Base-by-base conservation (phyloP, 2,113 vertebrate genomes). In the Platichthys flesus region DNA sequence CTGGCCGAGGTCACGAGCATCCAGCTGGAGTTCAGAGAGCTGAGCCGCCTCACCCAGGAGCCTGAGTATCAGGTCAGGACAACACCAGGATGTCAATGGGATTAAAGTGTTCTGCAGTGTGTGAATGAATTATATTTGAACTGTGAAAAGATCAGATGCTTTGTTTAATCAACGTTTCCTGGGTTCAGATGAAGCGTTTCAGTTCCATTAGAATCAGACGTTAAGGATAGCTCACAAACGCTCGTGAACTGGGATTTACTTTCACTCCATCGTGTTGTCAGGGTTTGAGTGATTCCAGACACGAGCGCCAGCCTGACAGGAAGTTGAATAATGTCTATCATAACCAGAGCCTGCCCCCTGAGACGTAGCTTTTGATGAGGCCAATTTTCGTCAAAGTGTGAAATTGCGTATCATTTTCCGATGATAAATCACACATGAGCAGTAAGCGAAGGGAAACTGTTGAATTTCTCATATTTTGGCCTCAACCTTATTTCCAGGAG, bases 1-100 rank as follows among this genome's bases (percentile, higher is more conserved):
- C 95, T 99, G 74, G 97, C 98, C 0, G 98, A 99, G 90, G 97
- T 99, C 83, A 98, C 98, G 0, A 98, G 96, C 86, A 96, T 99
- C 49, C 98, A 99, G 93, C 86, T 99, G 85, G 98, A 99, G 79
- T 99, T 99, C 60, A 92, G 98, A 28, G 97, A 99, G 92, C 96
- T 99, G 14, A 96, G 96, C 3, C 96, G 93, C 2, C 94, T 99
- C 78, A 99, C 97, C 0, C 95, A 96, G 56, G 93, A 94, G 18
- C 92, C 92, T 1, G 95, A 94, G 57, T 99, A 96, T n/a, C 58
- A 60, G 96, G 98, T 99, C 20, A 35, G 78, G 40, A 63, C 40
- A 31, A 10, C 40, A 9, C 9, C 28, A 23, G 45, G 20, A 54
- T n/a, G 0, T 9, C 35, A 2, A 10, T 40, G 0, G 0, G 13